phyloP scores from a whole-genome alignment of 2,888 invertebrate genomes.

The Frankliniella intonsa region DNA sequence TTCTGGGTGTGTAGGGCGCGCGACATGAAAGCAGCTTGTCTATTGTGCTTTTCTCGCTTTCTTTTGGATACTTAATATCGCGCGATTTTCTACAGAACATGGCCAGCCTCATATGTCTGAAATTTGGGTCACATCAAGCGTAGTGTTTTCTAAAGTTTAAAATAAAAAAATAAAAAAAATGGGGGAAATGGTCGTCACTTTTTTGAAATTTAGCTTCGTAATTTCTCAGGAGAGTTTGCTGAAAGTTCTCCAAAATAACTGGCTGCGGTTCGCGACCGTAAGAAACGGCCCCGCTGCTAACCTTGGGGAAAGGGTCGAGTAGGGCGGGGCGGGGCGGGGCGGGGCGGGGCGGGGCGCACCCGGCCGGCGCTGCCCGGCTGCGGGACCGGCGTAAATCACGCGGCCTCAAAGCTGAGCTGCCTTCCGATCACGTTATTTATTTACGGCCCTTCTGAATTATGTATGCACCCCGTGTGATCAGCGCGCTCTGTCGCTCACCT shows the following conservation, averaged over 20 bases:
- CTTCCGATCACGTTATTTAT: constrained; percentile 10
- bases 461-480: neutral
- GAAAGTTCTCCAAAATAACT: neutral
- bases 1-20: neutral
- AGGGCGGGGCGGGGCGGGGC: too few relatives aligned
- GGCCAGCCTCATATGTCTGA: neutral
- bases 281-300: neutral
- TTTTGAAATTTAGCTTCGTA: too few relatives aligned
- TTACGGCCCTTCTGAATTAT: neutral
- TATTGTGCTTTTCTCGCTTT: neutral
- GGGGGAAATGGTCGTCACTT: too few relatives aligned
- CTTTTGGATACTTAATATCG: neutral
- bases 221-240: too few relatives aligned
- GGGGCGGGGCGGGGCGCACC: too few relatives aligned
- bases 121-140: too few relatives aligned
- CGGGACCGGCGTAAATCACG: neutral
- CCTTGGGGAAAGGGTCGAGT: neutral
- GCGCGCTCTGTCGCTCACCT: too few relatives aligned
- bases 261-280: neutral
- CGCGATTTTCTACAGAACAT: neutral
- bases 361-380: too few relatives aligned
- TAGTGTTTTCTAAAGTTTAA: too few relatives aligned
- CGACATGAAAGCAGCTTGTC: too few relatives aligned
- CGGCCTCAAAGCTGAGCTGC: constrained; percentile 21
- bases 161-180: too few relatives aligned